These are phyloP conservation scores for Passer montanus DNA, from an alignment of 2,113 vertebrate genomes.

Conservation along the genomic window DNA sequence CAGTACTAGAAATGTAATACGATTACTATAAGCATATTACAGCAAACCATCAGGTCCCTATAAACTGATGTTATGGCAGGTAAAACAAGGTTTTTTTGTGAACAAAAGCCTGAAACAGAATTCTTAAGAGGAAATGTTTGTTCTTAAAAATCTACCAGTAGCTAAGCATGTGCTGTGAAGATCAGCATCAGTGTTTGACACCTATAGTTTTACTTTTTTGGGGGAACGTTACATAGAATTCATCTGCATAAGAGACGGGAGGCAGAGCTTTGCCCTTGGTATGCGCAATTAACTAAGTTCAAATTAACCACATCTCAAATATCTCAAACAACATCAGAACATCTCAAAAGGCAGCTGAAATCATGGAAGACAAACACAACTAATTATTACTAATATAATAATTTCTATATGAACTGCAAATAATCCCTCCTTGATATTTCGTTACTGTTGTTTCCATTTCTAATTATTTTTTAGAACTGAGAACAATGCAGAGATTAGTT, in stretches of 20 bases:
- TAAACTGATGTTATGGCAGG: neutral
- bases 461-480: neutral
- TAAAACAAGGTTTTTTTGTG: rapidly evolving
- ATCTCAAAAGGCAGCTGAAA: neutral
- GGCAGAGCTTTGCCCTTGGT: neutral
- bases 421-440: neutral
- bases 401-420: neutral
- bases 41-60: neutral
- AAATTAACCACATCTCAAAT: neutral
- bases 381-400: neutral
- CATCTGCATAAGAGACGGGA: neutral
- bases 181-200: neutral
- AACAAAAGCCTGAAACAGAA: neutral
- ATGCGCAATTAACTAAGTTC: neutral
- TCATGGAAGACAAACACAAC: neutral
- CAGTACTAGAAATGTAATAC: neutral
- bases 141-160: neutral
- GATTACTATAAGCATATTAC: neutral
- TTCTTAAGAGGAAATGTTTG: neutral
- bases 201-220: neutral
- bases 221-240: neutral
- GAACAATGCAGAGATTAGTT: neutral
- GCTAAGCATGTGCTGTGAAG: neutral
- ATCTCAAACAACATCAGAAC: neutral
- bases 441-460: neutral